These are phyloP conservation scores for Asarcornis scutulata DNA, from an alignment of 2,113 vertebrate genomes.

Conservation along the genomic window DNA sequence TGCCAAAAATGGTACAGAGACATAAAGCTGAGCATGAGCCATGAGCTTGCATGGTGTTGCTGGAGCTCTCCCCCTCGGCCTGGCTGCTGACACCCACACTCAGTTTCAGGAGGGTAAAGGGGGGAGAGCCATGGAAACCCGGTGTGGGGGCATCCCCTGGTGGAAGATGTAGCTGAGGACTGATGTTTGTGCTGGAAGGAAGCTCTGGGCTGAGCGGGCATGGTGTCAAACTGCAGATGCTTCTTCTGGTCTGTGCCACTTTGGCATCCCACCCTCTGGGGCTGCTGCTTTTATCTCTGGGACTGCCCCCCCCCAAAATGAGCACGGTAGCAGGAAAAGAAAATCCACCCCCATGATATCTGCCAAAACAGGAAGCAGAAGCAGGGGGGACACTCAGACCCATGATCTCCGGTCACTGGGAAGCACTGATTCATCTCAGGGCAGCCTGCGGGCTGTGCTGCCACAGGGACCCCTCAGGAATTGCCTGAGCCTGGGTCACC, in stretches of 20 bases:
- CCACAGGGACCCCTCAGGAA: not conserved
- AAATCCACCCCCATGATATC: not conserved
- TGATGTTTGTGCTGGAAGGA: not conserved
- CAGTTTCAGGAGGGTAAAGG: no score
- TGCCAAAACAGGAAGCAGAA: conserved; percentile 21
- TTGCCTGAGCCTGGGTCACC: not conserved
- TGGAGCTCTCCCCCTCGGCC: not conserved
- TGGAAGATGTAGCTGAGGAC: not conserved
- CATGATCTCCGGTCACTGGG: not conserved
- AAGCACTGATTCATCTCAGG: not conserved
- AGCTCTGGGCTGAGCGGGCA: not conserved
- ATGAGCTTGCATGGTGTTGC: not conserved
- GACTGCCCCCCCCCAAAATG: not conserved
- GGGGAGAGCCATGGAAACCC: not conserved
- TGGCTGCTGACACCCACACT: not conserved
- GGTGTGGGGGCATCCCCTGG: not conserved
- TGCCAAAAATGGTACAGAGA: not conserved
- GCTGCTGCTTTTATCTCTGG: not conserved
- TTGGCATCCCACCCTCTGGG: not conserved
- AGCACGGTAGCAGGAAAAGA: not conserved
- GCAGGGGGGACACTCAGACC: not conserved
- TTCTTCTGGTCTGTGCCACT: not conserved
- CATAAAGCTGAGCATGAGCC: not conserved
- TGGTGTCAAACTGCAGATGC: not conserved
- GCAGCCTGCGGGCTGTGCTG: not conserved